Evolutionary conservation across 2,113 vertebrate species (phyloP), one percentile per base, ranked within the genome.

Genomic region (Ovibos moschatus): DNA sequence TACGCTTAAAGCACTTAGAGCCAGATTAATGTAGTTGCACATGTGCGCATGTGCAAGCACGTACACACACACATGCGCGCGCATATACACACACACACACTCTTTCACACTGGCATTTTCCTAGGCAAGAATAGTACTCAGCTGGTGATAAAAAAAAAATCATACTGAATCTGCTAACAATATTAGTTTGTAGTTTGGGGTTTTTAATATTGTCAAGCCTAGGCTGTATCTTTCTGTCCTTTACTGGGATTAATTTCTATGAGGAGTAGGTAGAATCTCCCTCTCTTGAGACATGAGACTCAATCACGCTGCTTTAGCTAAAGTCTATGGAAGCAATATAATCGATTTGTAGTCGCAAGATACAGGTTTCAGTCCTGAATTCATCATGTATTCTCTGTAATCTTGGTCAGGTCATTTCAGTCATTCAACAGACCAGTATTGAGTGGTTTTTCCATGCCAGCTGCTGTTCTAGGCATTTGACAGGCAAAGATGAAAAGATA

Each of bases 41-140:
- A 1, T 19, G 11, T 23, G 10, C 28, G 19, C 12, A 0, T 0
- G 1, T 11, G n/a, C 4, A 7, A 36, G 17, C 64, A 7, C 0
- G 1, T 7, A 25, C 19, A 25, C 12, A 23, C 27, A 19, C 6
- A 1, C 76, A 2, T 13, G 28, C 17, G 36, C 2, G 5, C 1
- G 8, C 43, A 7, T 40, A 16, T 9, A 51, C 30, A n/a, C 30
- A 23, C 11, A 53, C 27, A 50, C 3, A 11, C 76, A 9, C 76
- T 17, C 2, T 28, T 15, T 21, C 51, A 55, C 13, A 1, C 14
- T 7, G 0, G 21, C 81, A 83, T 83, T 96, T 33, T 97, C 43
- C 33, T 88, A 0, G 2, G 6, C 55, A 60, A 19, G 27, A 50
- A 25, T 40, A 45, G 12, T 55, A 53, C 4, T 86, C 47, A 87